Evolutionary conservation across 2,888 invertebrate genomes (phyloP), one percentile per base, ranked within the genome.

Genomic region (Coelogynopora nodosa): DNA sequence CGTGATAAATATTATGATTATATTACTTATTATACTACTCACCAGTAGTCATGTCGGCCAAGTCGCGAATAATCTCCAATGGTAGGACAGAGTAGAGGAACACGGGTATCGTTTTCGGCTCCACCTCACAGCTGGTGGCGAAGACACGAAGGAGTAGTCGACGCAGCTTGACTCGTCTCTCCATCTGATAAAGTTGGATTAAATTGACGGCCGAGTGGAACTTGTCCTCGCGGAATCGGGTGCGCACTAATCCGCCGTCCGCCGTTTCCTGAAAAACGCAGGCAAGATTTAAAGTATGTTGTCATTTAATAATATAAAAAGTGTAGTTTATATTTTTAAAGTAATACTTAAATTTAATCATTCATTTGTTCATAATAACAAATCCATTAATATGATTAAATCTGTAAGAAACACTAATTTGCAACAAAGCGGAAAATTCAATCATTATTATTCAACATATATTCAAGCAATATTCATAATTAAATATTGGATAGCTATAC

Each of bases 71-170:
- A 88, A 97, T 93, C 93, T 97, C 97, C 90, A 96, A 94, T 0
- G 97, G 97, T 87, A 97, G 93, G 87, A 97, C 94, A 18, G 97
- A 97, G 90, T 95, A 95, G 27, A 97, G 94, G 90, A 97, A 94
- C 31, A 96, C 95, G 84, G 94, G 95, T 49, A 96, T 93, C 80
- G 96, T 95, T 0, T 94, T 94, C 87, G 94, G 94, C 91, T 96
- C 96, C 88, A 97, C 93, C 31, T 95, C 95, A 90, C 96, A 96
- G 94, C 97, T 94, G 31, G 95, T 95, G 27, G 95, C 95, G 91
- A 97, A 96, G 2, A 95, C 95, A 93, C 96, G 94, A 87, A 97
- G 92, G 74, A 97, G 93, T 10, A 95, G 93, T 90, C 95, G 94
- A 88, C 96, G 94, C 87, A 92, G 88, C 0, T 88, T 88, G 13